Percentiles rank a stretch among this genome's conserved stretches.
These are phyloP conservation scores for Falcaria lacertinaria DNA, from an alignment of 2,888 invertebrate species.

Conservation along the genomic window DNA sequence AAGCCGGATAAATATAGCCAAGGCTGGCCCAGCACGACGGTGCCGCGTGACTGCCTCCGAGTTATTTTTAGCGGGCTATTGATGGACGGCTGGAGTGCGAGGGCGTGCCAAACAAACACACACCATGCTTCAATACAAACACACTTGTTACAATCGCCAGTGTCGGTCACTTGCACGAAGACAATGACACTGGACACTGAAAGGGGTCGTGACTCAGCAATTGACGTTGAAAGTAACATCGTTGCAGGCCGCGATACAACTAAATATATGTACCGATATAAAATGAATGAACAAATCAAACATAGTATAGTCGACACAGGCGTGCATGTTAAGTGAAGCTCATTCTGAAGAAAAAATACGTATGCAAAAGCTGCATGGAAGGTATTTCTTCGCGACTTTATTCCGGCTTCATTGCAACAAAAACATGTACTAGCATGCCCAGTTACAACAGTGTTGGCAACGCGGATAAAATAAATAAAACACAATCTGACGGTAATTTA, in stretches of 20 bases:
- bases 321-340: too few relatives aligned
- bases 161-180: not conserved
- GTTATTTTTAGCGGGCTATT: conserved; percentile 35
- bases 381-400: too few relatives aligned
- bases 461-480: conserved; percentile 7
- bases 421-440: not conserved
- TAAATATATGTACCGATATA: too few relatives aligned
- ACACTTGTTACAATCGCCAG: not conserved
- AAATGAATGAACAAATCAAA: too few relatives aligned
- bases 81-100: conserved; percentile 48
- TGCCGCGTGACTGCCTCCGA: conserved; percentile 29
- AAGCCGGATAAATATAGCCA: conserved; percentile 26
- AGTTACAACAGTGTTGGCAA: conserved; percentile 18
- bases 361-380: too few relatives aligned
- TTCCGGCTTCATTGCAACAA: too few relatives aligned
- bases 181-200: not conserved
- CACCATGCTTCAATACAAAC: conserved; percentile 1
- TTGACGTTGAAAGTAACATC: not conserved
- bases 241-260: not conserved
- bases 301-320: too few relatives aligned
- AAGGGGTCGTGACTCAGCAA: not conserved
- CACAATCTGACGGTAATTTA: conserved; percentile 9
- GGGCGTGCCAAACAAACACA: conserved; percentile 55
- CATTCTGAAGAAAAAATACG: too few relatives aligned
- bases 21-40: conserved; percentile 29